Evolutionary conservation across 2,113 vertebrate species (phyloP).

Genomic region (Ophiodon elongatus): DNA sequence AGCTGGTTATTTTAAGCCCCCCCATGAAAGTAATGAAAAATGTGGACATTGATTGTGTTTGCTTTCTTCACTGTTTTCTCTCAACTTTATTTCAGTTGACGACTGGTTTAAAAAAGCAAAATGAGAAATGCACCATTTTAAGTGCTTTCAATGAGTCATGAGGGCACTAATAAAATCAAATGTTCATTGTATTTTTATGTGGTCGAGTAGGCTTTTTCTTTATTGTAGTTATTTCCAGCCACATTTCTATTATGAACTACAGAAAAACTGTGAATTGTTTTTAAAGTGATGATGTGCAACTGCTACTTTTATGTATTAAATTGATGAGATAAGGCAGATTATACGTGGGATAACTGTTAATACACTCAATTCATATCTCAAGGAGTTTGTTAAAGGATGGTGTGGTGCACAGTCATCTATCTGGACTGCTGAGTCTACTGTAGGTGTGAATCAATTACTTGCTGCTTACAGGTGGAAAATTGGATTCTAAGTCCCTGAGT

Average conservation of each 20-base stretch:
- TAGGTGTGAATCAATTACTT: conserved; percentile 52
- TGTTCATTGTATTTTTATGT: not conserved
- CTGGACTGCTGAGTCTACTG: not conserved
- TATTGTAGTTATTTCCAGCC: not conserved
- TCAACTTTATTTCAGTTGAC: conserved; percentile 15
- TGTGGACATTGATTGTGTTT: conserved; percentile 8
- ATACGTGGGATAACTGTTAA: not conserved
- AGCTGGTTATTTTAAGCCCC: conserved; percentile 29
- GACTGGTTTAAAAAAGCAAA: not conserved
- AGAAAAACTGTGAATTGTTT: not conserved
- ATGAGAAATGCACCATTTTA: not conserved
- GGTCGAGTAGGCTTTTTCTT: not conserved
- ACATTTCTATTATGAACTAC: not conserved
- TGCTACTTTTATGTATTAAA: not conserved
- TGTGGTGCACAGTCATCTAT: conserved; percentile 21
- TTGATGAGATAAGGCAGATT: not conserved
- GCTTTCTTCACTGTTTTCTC: conserved; percentile 11
- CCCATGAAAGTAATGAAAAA: conserved; percentile 16
- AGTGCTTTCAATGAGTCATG: not conserved
- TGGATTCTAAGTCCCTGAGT: conserved; percentile 18
- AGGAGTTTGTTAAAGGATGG: conserved; percentile 17
- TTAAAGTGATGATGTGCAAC: not conserved
- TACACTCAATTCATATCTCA: not conserved
- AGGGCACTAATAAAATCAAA: not conserved
- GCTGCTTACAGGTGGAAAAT: conserved; percentile 55